Conservation (phyloP, 2,797 vertebrate genomes). For the Typhlichthys subterraneus region DNA sequence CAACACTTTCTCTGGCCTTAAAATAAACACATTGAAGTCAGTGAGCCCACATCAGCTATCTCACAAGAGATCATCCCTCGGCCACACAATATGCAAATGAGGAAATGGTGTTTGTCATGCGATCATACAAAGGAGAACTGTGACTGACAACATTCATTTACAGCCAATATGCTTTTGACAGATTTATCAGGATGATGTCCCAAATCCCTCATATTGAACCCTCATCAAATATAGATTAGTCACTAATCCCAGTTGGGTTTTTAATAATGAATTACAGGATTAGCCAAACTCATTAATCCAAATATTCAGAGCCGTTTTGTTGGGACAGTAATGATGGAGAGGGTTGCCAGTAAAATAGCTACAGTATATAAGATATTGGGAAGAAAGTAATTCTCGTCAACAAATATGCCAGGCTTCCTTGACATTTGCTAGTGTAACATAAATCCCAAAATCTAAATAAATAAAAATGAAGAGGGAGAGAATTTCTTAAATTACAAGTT, state of each 20-base stretch:
- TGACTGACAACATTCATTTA: conserved; percentile 43
- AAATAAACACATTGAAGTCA: conserved; percentile 2
- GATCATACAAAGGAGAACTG: conserved; percentile 48
- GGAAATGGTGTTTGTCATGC: conserved; percentile 36
- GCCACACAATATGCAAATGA: conserved; percentile 43
- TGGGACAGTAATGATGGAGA: neutral
- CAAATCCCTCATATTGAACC: conserved; percentile 43
- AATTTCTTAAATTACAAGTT: neutral
- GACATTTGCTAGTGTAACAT: conserved; percentile 11
- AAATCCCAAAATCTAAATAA: neutral
- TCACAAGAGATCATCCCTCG: conserved; percentile 49
- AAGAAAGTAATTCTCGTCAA: too few relatives aligned
- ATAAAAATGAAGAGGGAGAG: neutral
- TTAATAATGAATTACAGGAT: conserved; percentile 30
- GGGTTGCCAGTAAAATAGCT: neutral
- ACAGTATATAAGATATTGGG: neutral
- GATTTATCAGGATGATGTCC: conserved; percentile 41
- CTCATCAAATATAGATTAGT: conserved; percentile 37
- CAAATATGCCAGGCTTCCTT: conserved; percentile 3
- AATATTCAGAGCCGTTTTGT: conserved; percentile 12
- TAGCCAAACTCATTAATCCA: conserved; percentile 11
- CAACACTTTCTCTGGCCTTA: too few relatives aligned
- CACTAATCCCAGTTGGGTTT: conserved; percentile 49
- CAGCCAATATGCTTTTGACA: conserved; percentile 48
- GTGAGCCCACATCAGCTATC: conserved; percentile 14